Percentiles rank a stretch among this genome's conserved stretches.
These are phyloP conservation scores for Laothoe populi DNA, from an alignment of 2,888 invertebrate genomes.

Conservation along the genomic window DNA sequence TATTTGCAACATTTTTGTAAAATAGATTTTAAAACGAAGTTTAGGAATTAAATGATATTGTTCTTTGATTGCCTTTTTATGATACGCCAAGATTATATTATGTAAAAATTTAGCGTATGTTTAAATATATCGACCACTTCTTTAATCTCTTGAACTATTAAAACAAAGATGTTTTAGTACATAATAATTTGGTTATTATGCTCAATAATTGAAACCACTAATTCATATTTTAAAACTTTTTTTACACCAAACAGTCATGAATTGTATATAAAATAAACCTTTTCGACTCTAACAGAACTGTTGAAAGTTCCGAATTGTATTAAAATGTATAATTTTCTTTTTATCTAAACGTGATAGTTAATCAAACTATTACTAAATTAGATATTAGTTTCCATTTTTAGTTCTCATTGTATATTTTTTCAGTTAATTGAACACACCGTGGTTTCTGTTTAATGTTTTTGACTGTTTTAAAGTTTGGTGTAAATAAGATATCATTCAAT, in stretches of 20 bases:
- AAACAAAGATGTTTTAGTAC: neutral
- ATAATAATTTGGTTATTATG: neutral
- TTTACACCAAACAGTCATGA: neutral
- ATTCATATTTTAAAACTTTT: neutral
- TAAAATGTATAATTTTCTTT: neutral
- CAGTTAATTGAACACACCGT: no score
- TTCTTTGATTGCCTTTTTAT: constrained; percentile 1
- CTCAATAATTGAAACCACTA: neutral
- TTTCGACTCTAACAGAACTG: neutral
- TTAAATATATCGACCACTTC: neutral
- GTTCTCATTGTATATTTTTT: no score
- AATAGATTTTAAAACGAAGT: neutral
- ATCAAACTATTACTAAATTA: neutral
- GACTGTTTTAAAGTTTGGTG: neutral
- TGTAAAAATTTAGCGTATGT: constrained; percentile 11
- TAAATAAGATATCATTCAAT: neutral
- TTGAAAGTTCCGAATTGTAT: neutral
- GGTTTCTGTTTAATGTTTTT: no score
- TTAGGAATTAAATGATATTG: neutral
- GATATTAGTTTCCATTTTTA: neutral
- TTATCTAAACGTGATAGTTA: neutral
- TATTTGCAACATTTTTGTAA: constrained; percentile 38
- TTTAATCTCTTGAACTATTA: no score
- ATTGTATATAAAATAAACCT: neutral
- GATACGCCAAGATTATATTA: neutral